phyloP scores from a whole-genome alignment of 1,140 invertebrate species.

The Portunus trituberculatus region DNA sequence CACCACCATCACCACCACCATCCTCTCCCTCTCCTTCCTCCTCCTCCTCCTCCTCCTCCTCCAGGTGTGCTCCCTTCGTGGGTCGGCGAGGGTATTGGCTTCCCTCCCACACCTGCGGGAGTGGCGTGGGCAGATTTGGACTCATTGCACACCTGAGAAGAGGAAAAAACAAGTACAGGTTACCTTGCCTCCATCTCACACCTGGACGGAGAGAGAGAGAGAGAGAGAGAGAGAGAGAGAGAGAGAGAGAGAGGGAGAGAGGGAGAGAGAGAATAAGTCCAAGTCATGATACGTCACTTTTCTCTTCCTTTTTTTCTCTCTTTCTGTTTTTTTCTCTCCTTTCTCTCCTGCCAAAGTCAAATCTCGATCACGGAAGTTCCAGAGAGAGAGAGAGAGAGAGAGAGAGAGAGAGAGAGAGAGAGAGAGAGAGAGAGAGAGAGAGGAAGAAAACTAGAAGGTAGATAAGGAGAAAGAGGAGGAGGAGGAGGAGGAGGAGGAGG shows the following conservation, averaged over 20 bases:
- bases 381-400: no score
- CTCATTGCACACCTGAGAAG: background rate
- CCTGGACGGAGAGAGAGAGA: no score
- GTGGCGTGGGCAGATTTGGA: background rate
- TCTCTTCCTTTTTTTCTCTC: background rate
- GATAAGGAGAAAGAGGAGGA: no score
- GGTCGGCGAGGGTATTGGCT: background rate
- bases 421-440: no score
- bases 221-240: no score
- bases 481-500: no score
- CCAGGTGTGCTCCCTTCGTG: background rate
- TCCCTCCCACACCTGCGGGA: background rate
- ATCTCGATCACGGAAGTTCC: background rate
- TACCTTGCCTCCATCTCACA: no score
- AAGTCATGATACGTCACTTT: constrained; percentile 23
- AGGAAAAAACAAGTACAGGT: no score
- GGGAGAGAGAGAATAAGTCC: background rate
- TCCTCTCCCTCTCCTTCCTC: background rate
- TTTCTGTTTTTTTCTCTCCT: background rate
- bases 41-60: background rate
- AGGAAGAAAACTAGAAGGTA: no score
- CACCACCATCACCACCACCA: no score
- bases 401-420: no score
- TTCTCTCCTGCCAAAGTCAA: background rate
- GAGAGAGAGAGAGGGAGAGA: no score